A percentile compares a stretch with the other conserved stretches of the same genome.
Evolutionary conservation across 2,797 vertebrate genomes (phyloP).

Genomic region (Galaxias olidus): DNA sequence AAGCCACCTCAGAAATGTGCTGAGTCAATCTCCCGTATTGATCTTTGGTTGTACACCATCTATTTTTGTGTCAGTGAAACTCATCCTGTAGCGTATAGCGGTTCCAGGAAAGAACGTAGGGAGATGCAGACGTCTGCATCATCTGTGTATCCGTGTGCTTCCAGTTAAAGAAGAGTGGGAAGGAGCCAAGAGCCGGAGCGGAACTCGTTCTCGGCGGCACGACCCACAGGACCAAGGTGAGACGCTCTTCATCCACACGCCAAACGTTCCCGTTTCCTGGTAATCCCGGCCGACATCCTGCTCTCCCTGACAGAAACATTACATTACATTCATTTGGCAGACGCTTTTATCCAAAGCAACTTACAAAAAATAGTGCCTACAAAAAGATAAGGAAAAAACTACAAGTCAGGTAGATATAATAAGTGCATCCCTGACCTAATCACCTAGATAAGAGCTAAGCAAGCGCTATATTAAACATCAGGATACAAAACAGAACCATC

Average conservation of each 20-base stretch:
- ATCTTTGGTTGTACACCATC: background rate
- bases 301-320: too few species aligned
- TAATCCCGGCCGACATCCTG: too few species aligned
- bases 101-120: background rate
- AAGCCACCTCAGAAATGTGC: conserved; percentile 44
- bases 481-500: too few species aligned
- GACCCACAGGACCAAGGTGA: conserved; percentile 82
- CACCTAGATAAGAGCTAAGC: too few species aligned
- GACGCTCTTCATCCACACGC: conserved; percentile 6
- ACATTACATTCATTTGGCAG: too few species aligned
- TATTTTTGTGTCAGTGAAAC: background rate
- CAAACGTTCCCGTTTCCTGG: background rate
- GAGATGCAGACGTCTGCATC: background rate
- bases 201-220: conserved; percentile 77
- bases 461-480: too few species aligned
- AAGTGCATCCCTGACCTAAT: too few species aligned
- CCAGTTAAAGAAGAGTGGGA: conserved; percentile 86
- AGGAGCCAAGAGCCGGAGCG: conserved; percentile 81
- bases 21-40: background rate
- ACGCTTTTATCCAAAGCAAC: background rate
- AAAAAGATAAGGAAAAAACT: too few species aligned
- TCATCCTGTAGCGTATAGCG: background rate
- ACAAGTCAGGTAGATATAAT: too few species aligned
- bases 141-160: conserved; percentile 5
- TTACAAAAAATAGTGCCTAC: too few species aligned